Evolutionary conservation across 2,113 vertebrate species (phyloP).

Genomic region (Lepus europaeus): DNA sequence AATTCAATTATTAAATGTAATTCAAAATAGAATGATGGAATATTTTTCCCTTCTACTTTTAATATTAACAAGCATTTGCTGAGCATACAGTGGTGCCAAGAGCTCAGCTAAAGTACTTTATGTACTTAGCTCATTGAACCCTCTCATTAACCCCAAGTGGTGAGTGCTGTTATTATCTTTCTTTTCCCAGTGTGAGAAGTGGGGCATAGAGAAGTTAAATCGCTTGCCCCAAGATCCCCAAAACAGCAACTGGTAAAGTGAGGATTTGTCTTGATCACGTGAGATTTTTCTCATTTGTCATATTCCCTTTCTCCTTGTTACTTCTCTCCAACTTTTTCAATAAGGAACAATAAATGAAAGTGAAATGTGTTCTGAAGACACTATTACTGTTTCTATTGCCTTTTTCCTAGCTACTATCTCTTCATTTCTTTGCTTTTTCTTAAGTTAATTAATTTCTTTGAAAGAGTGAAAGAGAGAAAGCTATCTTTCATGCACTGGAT

Average conservation of each 20-base stretch:
- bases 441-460: too few species aligned
- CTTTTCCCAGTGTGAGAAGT: not conserved
- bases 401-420: not conserved
- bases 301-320: not conserved
- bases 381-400: not conserved
- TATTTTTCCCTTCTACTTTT: slow-evolving; percentile 20
- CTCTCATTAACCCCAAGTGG: not conserved
- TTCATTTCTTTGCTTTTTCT: slow-evolving; percentile 17
- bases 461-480: too few species aligned
- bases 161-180: not conserved
- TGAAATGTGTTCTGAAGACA: not conserved
- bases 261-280: not conserved
- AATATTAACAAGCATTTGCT: slow-evolving; percentile 27
- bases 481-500: too few species aligned
- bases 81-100: not conserved
- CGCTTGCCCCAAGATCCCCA: not conserved
- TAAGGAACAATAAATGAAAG: not conserved
- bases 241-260: not conserved
- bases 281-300: not conserved
- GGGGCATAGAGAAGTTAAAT: not conserved
- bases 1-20: slow-evolving; percentile 38
- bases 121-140: not conserved
- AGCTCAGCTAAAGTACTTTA: slow-evolving; percentile 1
- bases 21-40: not conserved
- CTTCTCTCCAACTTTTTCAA: not conserved